These are phyloP conservation scores for Seriola quinqueradiata DNA, from an alignment of 2,113 vertebrate genomes.

Conservation along the genomic window DNA sequence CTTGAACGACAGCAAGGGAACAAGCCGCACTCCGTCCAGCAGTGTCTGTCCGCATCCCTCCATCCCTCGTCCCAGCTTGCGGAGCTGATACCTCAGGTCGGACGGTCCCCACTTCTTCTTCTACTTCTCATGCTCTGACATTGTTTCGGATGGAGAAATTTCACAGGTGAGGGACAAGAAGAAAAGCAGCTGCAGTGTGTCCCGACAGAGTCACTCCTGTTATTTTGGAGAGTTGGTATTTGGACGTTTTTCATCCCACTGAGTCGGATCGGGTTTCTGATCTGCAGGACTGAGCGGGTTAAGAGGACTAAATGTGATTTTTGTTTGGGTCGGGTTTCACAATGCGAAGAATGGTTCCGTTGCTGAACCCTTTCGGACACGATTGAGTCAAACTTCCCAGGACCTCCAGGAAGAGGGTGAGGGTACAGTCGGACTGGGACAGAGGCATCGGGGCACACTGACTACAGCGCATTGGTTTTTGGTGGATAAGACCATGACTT, in stretches of 20 bases:
- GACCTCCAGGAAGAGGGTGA: conserved; percentile 25
- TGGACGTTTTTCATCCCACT: conserved; percentile 12
- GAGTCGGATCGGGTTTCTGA: background rate
- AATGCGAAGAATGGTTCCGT: conserved; percentile 6
- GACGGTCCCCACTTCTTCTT: conserved; percentile 59
- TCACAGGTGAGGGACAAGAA: conserved; percentile 46
- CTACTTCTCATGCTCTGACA: conserved; percentile 39
- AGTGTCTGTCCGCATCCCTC: conserved; percentile 38
- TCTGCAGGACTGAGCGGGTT: conserved; percentile 19
- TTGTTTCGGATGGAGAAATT: conserved; percentile 53
- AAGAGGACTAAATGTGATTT: conserved; percentile 37
- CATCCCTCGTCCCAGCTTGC: conserved; percentile 42
- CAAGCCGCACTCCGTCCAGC: conserved; percentile 50
- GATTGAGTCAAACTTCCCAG: conserved; percentile 60
- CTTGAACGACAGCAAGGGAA: conserved; percentile 61
- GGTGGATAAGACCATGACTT: conserved; percentile 54
- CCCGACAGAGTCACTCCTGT: conserved; percentile 22
- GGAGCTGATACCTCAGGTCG: conserved; percentile 74
- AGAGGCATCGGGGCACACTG: background rate
- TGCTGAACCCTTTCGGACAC: conserved; percentile 13
- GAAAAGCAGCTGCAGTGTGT: conserved; percentile 29
- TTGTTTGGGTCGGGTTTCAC: conserved; percentile 6
- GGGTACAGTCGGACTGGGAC: conserved; percentile 29
- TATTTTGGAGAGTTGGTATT: conserved; percentile 52
- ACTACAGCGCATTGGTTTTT: conserved; percentile 15